These are phyloP conservation scores for Antheraea assamensis DNA, from an alignment of 2,888 invertebrate genomes.

Conservation along the genomic window DNA sequence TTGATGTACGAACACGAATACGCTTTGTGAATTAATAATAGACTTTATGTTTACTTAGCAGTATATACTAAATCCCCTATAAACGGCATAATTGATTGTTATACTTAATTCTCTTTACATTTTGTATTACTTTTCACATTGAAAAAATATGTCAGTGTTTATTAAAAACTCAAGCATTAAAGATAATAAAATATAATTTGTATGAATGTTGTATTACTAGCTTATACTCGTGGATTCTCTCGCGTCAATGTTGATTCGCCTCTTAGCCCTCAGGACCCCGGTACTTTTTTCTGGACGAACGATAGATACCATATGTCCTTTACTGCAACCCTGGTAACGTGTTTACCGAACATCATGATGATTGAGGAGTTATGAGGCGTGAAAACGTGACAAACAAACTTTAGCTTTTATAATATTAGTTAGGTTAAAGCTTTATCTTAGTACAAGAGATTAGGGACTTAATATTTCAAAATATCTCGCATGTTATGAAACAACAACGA, in stretches of 20 bases:
- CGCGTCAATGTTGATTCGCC: too few species aligned
- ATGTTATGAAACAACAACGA: not conserved
- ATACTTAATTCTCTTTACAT: not conserved
- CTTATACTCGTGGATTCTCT: too few species aligned
- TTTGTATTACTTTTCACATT: not conserved
- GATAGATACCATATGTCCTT: too few species aligned
- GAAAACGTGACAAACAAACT: too few species aligned
- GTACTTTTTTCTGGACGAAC: too few species aligned
- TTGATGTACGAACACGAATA: slow-evolving; percentile 8
- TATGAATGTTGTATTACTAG: not conserved
- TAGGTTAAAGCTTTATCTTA: not conserved
- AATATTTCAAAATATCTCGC: not conserved
- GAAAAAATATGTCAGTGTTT: not conserved
- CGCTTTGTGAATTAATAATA: slow-evolving; percentile 9
- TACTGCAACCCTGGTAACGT: too few species aligned
- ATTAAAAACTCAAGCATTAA: not conserved
- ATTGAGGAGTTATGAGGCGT: too few species aligned
- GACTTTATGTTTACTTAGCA: too few species aligned
- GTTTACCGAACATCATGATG: too few species aligned
- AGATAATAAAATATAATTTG: not conserved
- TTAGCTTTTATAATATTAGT: too few species aligned
- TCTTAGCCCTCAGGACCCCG: too few species aligned
- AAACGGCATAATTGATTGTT: not conserved
- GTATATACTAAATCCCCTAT: not conserved
- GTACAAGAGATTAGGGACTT: not conserved